Evolutionary conservation across 2,797 vertebrate species (phyloP).

Genomic region (Takifugu rubripes): DNA sequence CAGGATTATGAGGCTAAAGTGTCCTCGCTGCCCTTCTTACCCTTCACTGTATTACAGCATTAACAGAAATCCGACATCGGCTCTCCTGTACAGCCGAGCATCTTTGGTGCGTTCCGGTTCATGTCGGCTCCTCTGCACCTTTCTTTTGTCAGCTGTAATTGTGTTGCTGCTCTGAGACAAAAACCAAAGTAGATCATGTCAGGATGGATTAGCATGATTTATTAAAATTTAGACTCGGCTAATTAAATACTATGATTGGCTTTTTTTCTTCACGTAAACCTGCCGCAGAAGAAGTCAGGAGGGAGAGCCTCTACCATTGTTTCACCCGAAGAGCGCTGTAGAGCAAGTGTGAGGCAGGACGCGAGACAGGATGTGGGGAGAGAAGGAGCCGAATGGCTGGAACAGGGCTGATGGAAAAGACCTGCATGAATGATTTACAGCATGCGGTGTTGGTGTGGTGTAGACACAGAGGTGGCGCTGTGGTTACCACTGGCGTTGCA

Average conservation of each 20-base stretch:
- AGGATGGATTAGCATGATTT: constrained; percentile 55
- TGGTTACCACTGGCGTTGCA: no score
- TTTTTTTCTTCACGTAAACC: constrained; percentile 38
- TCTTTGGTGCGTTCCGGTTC: constrained; percentile 19
- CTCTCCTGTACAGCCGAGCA: constrained; percentile 16
- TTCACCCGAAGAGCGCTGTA: constrained; percentile 11
- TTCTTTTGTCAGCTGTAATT: constrained; percentile 56
- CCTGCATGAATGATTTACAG: background rate
- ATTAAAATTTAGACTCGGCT: constrained; percentile 55
- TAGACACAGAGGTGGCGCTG: no score
- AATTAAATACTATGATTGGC: constrained; percentile 50
- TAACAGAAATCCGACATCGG: constrained; percentile 32
- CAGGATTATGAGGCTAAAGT: constrained; percentile 1
- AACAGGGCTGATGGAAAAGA: background rate
- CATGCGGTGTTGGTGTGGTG: no score
- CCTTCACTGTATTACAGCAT: constrained; percentile 6
- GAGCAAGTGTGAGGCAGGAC: no score
- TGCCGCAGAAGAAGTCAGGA: constrained; percentile 16
- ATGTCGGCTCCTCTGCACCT: constrained; percentile 45
- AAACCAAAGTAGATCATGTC: constrained; percentile 55
- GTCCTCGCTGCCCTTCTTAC: constrained; percentile 5
- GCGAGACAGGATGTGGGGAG: background rate
- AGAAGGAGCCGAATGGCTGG: background rate
- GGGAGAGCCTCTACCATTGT: constrained; percentile 16
- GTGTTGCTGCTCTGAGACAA: constrained; percentile 63